Evolutionary conservation across 1,140 invertebrate species (phyloP), one percentile per base, ranked within the genome.

Genomic region (Drosophila fuyamai): DNA sequence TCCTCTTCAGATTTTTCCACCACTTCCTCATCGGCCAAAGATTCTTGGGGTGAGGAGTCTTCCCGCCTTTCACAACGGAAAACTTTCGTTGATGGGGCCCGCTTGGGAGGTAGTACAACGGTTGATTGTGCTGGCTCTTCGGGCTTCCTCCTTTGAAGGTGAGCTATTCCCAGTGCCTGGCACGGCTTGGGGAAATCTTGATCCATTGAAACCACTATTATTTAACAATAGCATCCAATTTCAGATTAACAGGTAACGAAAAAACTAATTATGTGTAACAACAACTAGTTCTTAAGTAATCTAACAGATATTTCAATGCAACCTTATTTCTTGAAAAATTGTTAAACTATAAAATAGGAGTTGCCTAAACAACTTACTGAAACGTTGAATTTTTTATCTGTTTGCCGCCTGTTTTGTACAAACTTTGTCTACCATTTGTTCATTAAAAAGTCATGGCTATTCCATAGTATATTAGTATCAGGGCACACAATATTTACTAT

Each of bases 1-100:
- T 54, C 43, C 7, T 43, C 35, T 0, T 4, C 56, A 7, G 71
- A 29, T 16, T 48, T 43, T 5, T 68, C 61, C n/a, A 12, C 35
- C 16, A 23, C 44, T 8, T 29, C 40, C 9, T 12, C 9, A 9
- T 1, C 5, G 10, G 3, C 0, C 9, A 10, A 53, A 0, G n/a
- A 12, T 16, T 8, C 9, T 36, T 50, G 27, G 4, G 27, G 14
- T 32, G 29, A n/a, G 5, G 8, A 18, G 13, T 12, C n/a, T 2
- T 0, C 4, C 1, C 14, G 48, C 9, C 18, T 12, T n/a, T 36
- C 13, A n/a, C 38, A 57, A 10, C 29, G 40, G 23, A 57, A 57
- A 9, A 57, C 3, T 8, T 32, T 44, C 9, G 4, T 6, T 10
- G n/a, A n/a, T 6, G 1, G 16, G 2, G 16, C 10, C 16, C 5